A percentile compares a stretch with the other conserved stretches of the same genome.
phyloP scores from a whole-genome alignment of 2,113 vertebrate genomes.

The Carlito syrichta region DNA sequence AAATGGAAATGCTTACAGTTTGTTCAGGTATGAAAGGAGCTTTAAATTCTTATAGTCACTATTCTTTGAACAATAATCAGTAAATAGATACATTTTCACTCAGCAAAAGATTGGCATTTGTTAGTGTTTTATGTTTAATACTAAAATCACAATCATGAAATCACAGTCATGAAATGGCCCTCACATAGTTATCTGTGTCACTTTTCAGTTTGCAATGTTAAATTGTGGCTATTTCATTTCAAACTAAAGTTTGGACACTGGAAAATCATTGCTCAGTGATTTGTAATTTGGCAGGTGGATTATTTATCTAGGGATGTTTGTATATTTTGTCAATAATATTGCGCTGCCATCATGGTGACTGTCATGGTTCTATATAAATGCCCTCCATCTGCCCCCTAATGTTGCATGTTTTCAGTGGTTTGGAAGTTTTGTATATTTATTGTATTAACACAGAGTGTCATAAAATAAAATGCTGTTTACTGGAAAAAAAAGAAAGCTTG shows the following conservation, averaged over 20 bases:
- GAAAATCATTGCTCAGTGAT: conserved; percentile 79
- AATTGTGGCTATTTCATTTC: conserved; percentile 70
- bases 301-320: conserved; percentile 88
- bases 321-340: conserved; percentile 93
- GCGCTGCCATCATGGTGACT: conserved; percentile 85
- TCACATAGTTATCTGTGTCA: not conserved
- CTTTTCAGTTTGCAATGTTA: conserved; percentile 69
- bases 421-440: conserved; percentile 98
- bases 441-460: conserved; percentile 90
- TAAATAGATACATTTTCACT: conserved; percentile 43
- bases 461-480: conserved; percentile 84
- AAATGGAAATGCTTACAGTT: not conserved
- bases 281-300: conserved; percentile 80
- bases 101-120: conserved; percentile 51
- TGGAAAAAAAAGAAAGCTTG: too few species aligned
- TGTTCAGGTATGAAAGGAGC: not conserved
- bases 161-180: conserved; percentile 16
- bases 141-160: not conserved
- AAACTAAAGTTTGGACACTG: conserved; percentile 85
- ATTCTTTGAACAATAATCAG: not conserved
- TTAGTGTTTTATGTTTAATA: conserved; percentile 63
- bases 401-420: conserved; percentile 93
- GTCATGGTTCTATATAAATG: conserved; percentile 87
- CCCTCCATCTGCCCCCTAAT: conserved; percentile 83
- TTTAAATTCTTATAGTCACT: conserved; percentile 6